These are phyloP conservation scores for Hermatobates lingyangjiaoensis DNA, from an alignment of 1,140 invertebrate genomes.

Conservation along the genomic window DNA sequence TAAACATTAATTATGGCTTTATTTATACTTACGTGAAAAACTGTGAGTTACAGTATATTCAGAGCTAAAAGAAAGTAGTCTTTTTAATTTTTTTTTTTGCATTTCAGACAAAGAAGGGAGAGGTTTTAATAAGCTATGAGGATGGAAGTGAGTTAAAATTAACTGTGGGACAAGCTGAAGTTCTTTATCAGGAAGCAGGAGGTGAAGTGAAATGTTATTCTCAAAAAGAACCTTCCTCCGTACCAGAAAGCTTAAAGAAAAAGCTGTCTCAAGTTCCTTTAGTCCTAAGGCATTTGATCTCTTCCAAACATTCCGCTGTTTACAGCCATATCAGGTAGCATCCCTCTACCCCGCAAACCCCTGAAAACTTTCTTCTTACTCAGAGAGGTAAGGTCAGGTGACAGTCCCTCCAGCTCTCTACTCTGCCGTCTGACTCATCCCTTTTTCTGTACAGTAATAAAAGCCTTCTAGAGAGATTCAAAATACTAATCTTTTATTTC, in stretches of 20 bases:
- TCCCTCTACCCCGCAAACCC: not conserved
- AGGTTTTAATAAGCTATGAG: constrained; percentile 2
- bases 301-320: not conserved
- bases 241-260: constrained; percentile 1
- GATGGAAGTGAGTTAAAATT: constrained; percentile 5
- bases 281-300: not conserved
- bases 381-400: too few species aligned
- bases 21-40: not conserved
- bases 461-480: too few species aligned
- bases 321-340: not conserved
- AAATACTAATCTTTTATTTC: too few species aligned
- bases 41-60: not conserved
- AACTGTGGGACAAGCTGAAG: constrained; percentile 1
- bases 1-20: not conserved
- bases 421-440: too few species aligned
- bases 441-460: too few species aligned
- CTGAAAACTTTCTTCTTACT: too few species aligned
- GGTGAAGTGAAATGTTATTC: not conserved
- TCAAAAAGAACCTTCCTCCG: not conserved
- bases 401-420: too few species aligned
- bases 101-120: too few species aligned
- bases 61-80: not conserved
- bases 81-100: not conserved
- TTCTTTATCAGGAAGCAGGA: not conserved
- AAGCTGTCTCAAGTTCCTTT: constrained; percentile 5